A percentile compares a stretch with the other conserved stretches of the same genome.
Evolutionary conservation across 2,888 invertebrate species (phyloP).

Genomic region (Hypolimnas misippus): DNA sequence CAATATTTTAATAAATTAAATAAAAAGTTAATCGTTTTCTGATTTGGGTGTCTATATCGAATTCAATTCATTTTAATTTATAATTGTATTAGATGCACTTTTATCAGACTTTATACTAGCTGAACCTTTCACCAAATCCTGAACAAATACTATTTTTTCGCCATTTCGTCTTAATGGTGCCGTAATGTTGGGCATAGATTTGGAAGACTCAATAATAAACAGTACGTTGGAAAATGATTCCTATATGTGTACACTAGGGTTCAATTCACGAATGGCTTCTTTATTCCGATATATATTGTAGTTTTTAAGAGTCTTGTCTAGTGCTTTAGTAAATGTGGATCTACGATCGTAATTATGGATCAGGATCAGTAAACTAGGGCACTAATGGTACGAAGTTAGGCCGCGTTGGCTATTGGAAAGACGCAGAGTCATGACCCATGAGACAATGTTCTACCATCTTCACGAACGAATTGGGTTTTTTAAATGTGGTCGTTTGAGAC

Average conservation of each 20-base stretch:
- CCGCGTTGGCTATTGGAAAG: not conserved
- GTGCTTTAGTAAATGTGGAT: not conserved
- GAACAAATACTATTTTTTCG: not conserved
- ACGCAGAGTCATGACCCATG: no score
- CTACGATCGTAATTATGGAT: not conserved
- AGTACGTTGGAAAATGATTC: not conserved
- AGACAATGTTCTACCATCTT: not conserved
- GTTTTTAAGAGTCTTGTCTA: slow-evolving; percentile 4
- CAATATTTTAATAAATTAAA: no score
- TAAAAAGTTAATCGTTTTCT: no score
- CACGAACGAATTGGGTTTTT: not conserved
- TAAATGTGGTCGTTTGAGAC: no score
- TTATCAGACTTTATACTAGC: not conserved
- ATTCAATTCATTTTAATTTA: no score
- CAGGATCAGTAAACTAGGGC: not conserved
- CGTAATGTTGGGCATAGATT: not conserved
- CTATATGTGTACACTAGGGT: not conserved
- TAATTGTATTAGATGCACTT: no score
- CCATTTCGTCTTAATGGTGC: not conserved
- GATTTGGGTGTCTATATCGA: no score
- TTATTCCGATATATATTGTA: not conserved
- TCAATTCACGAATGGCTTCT: not conserved
- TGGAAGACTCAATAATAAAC: not conserved
- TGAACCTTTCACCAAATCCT: not conserved
- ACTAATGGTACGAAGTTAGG: not conserved